Percentiles rank a stretch among this genome's conserved stretches.
These are phyloP conservation scores for Drosophila sp. DNA, from an alignment of 1,140 invertebrate genomes.

Conservation along the genomic window DNA sequence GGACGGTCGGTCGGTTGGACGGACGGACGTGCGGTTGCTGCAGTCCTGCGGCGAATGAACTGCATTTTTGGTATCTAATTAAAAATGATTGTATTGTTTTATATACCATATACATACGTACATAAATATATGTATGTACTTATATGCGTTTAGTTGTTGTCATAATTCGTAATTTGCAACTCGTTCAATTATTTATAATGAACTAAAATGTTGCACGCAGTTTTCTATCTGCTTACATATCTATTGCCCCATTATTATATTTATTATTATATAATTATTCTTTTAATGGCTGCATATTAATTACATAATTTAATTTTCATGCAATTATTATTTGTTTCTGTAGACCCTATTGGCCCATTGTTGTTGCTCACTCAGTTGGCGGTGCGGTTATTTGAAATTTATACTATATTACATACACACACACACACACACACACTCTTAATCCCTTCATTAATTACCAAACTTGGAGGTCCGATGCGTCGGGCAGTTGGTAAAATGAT, in stretches of 20 bases:
- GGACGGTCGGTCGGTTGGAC: too few relatives aligned
- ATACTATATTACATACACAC: not conserved
- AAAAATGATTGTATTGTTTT: not conserved
- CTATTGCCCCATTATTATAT: not conserved
- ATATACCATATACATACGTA: not conserved
- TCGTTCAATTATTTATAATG: constrained; percentile 4
- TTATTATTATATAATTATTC: constrained; percentile 14
- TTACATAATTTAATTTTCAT: constrained; percentile 40
- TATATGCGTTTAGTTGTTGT: not conserved
- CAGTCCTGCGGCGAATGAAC: not conserved
- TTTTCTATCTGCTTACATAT: not conserved
- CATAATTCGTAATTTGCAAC: not conserved
- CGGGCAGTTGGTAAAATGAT: not conserved
- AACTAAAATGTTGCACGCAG: not conserved
- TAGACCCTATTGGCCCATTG: not conserved
- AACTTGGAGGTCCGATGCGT: not conserved
- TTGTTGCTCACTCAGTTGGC: constrained; percentile 2
- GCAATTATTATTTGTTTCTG: constrained; percentile 33
- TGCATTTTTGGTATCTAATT: constrained; percentile 4
- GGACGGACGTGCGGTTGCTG: too few relatives aligned
- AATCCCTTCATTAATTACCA: constrained; percentile 14
- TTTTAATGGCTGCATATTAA: constrained; percentile 37
- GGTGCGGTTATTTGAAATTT: constrained; percentile 1
- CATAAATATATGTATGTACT: not conserved
- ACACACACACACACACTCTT: not conserved